A percentile compares a stretch with the other conserved stretches of the same genome.
These are phyloP conservation scores for Temnothorax unifasciatus DNA, from an alignment of 2,888 invertebrate species.

Conservation along the genomic window DNA sequence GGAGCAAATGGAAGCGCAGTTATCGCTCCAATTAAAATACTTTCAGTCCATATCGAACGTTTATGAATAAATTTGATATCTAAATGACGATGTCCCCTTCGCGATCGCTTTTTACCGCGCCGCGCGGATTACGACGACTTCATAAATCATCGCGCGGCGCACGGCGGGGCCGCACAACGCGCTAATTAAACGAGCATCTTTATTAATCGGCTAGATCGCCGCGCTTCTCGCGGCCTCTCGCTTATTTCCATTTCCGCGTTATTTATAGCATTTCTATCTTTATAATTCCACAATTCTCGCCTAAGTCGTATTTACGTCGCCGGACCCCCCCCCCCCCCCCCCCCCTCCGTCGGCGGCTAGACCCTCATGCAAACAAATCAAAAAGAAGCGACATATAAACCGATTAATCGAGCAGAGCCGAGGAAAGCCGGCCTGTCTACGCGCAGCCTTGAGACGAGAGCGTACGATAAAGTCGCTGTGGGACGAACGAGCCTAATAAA, in stretches of 20 bases:
- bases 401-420: conserved; percentile 43
- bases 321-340: neutral
- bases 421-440: conserved; percentile 39
- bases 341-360: neutral
- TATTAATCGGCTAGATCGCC: conserved; percentile 36
- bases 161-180: conserved; percentile 36
- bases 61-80: conserved; percentile 26
- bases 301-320: conserved; percentile 42
- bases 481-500: conserved; percentile 53
- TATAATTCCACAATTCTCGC: conserved; percentile 42
- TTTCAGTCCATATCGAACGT: neutral
- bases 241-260: conserved; percentile 37
- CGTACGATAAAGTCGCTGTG: conserved; percentile 46
- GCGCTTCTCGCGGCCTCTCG: neutral
- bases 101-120: neutral
- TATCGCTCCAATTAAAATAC: conserved; percentile 17
- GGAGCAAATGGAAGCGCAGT: neutral
- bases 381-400: conserved; percentile 41
- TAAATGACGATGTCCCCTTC: neutral
- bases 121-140: conserved; percentile 28
- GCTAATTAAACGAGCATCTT: conserved; percentile 48
- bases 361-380: conserved; percentile 18
- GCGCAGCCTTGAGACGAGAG: conserved; percentile 36
- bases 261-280: conserved; percentile 46
- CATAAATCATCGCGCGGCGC: conserved; percentile 40